Percentiles rank a stretch among this genome's conserved stretches.
phyloP scores from a whole-genome alignment of 1,140 invertebrate species.

The Ips typographus region DNA sequence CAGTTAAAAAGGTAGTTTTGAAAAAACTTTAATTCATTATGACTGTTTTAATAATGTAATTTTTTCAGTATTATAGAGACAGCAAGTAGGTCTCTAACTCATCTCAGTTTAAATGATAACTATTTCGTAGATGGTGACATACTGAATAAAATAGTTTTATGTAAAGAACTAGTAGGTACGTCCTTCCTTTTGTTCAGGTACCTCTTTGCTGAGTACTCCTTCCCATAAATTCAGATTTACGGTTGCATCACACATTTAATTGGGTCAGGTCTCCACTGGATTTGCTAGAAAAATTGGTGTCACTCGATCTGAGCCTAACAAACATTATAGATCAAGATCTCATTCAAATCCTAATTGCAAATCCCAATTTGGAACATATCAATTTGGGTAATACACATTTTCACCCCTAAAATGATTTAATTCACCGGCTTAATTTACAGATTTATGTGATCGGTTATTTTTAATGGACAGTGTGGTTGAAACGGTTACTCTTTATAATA shows the following conservation, averaged over 20 bases:
- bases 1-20: conserved; percentile 23
- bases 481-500: conserved; percentile 65
- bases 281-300: conserved; percentile 64
- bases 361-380: conserved; percentile 69
- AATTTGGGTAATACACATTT: conserved; percentile 61
- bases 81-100: conserved; percentile 48
- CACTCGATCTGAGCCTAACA: conserved; percentile 78
- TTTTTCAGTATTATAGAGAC: conserved; percentile 25
- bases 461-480: conserved; percentile 70
- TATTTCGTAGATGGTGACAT: conserved; percentile 40
- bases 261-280: conserved; percentile 28
- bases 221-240: conserved; percentile 30
- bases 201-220: not conserved
- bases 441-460: conserved; percentile 58
- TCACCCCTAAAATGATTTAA: not conserved
- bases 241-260: conserved; percentile 30
- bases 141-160: conserved; percentile 38
- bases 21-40: not conserved
- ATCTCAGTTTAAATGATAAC: conserved; percentile 46
- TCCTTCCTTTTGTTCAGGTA: not conserved
- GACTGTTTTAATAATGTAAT: not conserved
- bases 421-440: conserved; percentile 41
- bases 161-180: conserved; percentile 40
- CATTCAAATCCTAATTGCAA: conserved; percentile 65
- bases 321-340: conserved; percentile 64